Evolutionary conservation across 2,888 invertebrate genomes (phyloP).

Genomic region (Cephus sareptanus): DNA sequence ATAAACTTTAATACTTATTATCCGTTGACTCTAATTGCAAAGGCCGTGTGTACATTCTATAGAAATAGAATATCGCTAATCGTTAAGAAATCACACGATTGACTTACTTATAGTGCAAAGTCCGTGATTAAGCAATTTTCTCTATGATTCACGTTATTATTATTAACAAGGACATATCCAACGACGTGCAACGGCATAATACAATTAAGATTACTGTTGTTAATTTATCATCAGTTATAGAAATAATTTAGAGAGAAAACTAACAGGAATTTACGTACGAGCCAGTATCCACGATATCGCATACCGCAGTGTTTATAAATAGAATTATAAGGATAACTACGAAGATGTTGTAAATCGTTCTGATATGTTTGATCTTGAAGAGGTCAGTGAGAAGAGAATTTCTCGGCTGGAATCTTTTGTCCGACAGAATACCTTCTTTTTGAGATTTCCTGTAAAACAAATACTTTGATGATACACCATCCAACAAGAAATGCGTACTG

Average conservation of each 20-base stretch:
- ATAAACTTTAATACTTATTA: not conserved
- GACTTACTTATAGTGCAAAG: not conserved
- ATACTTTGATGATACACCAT: not conserved
- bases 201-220: not conserved
- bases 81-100: not conserved
- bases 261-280: slow-evolving; percentile 70
- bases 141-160: not conserved
- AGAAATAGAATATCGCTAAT: not conserved
- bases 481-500: not conserved
- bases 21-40: not conserved
- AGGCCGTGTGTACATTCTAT: not conserved
- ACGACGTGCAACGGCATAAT: not conserved
- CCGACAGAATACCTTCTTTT: slow-evolving; percentile 63
- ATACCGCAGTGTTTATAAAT: slow-evolving; percentile 77
- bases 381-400: slow-evolving; percentile 86
- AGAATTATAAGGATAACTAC: slow-evolving; percentile 80
- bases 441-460: slow-evolving; percentile 34
- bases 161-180: not conserved
- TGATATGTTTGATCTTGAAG: slow-evolving; percentile 81
- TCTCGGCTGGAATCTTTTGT: slow-evolving; percentile 77
- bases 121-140: not conserved
- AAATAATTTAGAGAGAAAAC: not conserved
- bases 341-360: slow-evolving; percentile 88
- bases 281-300: slow-evolving; percentile 80
- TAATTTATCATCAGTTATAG: not conserved